phyloP scores from a whole-genome alignment of 2,113 vertebrate genomes.

The rat (Rattus norvegicus) region DNA sequence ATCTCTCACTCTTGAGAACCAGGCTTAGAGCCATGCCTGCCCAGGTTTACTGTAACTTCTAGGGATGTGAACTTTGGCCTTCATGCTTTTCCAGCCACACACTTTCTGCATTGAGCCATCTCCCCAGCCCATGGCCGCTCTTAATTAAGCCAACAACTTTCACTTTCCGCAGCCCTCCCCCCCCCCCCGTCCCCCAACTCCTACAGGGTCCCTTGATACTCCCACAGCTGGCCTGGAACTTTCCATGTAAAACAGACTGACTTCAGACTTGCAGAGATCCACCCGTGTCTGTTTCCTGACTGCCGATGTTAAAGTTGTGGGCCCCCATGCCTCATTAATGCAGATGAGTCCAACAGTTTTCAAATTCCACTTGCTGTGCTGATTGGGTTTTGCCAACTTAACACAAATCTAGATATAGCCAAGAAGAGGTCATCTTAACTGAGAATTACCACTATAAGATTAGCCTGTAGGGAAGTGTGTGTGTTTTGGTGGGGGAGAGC shows the following conservation, averaged over 20 bases:
- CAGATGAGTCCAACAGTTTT: background rate
- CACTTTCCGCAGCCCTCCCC: too few relatives aligned
- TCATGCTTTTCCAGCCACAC: too few relatives aligned
- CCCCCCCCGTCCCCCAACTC: too few relatives aligned
- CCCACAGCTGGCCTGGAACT: background rate
- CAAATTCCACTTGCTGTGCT: background rate
- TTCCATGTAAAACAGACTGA: background rate
- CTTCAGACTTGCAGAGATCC: background rate
- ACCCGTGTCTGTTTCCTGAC: background rate
- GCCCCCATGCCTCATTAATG: background rate
- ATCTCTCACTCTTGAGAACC: background rate
- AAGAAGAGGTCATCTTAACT: background rate
- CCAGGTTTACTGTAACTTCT: background rate
- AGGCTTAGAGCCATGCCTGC: background rate
- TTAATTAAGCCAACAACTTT: too few relatives aligned
- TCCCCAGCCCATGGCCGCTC: too few relatives aligned
- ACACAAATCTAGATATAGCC: background rate
- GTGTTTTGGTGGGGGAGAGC: background rate
- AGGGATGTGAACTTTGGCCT: background rate
- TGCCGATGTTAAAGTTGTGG: background rate
- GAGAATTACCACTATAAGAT: background rate
- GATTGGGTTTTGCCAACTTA: background rate
- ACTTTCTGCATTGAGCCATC: too few relatives aligned
- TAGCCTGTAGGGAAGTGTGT: background rate
- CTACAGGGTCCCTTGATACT: too few relatives aligned